Evolutionary conservation across 2,888 invertebrate genomes (phyloP), one percentile per base, ranked within the genome.

Genomic region (Anticlea derivata): DNA sequence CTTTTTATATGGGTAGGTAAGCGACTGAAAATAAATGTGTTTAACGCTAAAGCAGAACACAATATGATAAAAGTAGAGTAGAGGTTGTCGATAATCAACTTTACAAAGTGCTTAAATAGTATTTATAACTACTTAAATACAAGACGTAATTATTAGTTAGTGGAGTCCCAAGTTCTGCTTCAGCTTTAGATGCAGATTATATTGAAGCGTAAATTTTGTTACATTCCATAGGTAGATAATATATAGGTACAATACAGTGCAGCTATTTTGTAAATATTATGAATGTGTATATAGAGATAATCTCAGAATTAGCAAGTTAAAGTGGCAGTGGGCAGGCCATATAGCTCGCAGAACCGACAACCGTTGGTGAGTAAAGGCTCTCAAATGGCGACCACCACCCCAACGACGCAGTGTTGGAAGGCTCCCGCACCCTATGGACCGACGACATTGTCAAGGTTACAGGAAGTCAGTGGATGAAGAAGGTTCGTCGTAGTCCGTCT

Each of bases 241-340:
- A 61, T 73, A 23, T 17, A n/a, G n/a, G n/a, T n/a, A n/a, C n/a
- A n/a, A n/a, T 51, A 74, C 72, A 77, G 73, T 72, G 76, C 78
- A 79, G 80, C 80, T 80, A 74, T 67, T 73, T 76, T 89, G 87
- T 85, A 89, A 85, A 89, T 81, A 75, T 73, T 70, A 70, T 68
- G 75, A 77, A 75, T 82, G 64, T 87, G 79, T 85, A 86, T 86
- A 88, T 82, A 86, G 70, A 59, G 81, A n/a, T n/a, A n/a, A n/a
- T n/a, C n/a, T n/a, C n/a, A n/a, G n/a, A n/a, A n/a, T n/a, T n/a
- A n/a, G n/a, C n/a, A n/a, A n/a, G n/a, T n/a, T n/a, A n/a, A n/a
- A n/a, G n/a, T n/a, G n/a, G n/a, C n/a, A n/a, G n/a, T n/a, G n/a
- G n/a, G n/a, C n/a, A n/a, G n/a, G n/a, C n/a, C n/a, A n/a, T n/a